Conservation (phyloP, 2,797 vertebrate genomes). For the Rhinophrynus dorsalis region DNA sequence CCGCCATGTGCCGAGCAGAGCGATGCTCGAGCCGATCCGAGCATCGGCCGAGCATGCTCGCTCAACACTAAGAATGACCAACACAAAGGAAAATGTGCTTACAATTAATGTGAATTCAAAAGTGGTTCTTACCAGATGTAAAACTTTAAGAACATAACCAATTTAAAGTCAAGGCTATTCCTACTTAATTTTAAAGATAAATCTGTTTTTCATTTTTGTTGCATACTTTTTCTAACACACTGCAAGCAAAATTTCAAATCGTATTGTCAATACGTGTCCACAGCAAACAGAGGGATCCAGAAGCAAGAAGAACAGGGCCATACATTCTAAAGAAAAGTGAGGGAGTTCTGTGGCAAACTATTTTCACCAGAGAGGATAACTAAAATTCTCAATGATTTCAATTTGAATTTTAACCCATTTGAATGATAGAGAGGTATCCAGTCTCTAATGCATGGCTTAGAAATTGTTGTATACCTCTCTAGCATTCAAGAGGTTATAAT, state of each 20-base stretch:
- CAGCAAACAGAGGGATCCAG: constrained; percentile 50
- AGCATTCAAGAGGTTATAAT: too few relatives aligned
- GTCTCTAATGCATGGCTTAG: too few relatives aligned
- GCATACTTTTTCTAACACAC: constrained; percentile 62
- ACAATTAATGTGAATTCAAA: not conserved
- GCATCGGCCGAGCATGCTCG: too few relatives aligned
- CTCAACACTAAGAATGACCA: too few relatives aligned
- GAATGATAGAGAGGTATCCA: too few relatives aligned
- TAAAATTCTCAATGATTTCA: too few relatives aligned
- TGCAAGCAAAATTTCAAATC: constrained; percentile 60
- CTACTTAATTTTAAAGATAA: constrained; percentile 29
- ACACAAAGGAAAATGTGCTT: not conserved
- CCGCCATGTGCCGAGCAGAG: too few relatives aligned
- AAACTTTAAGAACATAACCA: not conserved
- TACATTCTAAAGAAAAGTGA: not conserved
- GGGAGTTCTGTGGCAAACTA: too few relatives aligned
- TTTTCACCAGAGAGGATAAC: too few relatives aligned
- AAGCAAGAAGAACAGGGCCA: constrained; percentile 47
- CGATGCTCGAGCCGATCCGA: too few relatives aligned
- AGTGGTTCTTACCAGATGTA: not conserved
- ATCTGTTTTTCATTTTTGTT: constrained; percentile 56
- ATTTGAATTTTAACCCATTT: too few relatives aligned
- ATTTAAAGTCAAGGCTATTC: constrained; percentile 45
- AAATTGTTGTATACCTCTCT: too few relatives aligned
- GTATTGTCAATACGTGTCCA: constrained; percentile 68